phyloP scores from a whole-genome alignment of 2,797 vertebrate genomes.

The Xerus rutilus region DNA sequence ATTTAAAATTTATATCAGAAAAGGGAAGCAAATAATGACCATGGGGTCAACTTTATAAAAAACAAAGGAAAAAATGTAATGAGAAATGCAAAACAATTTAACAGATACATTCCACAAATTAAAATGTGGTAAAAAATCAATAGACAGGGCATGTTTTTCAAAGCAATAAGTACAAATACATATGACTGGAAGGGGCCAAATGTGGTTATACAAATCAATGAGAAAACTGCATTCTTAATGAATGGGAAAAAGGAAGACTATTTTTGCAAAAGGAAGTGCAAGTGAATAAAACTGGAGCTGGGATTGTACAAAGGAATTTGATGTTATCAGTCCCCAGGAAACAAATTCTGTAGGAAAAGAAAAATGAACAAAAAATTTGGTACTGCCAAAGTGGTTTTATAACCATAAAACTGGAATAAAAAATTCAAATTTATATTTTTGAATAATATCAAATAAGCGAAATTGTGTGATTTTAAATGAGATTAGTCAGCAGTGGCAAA shows the following conservation, averaged over 20 bases:
- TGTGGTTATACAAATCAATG: neutral
- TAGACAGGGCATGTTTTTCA: neutral
- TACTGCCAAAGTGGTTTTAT: neutral
- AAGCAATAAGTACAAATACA: neutral
- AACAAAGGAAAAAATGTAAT: neutral
- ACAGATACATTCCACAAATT: neutral
- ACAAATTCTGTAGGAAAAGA: neutral
- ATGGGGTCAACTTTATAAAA: neutral
- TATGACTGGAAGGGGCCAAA: neutral
- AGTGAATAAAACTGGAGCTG: neutral
- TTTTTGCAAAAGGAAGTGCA: neutral
- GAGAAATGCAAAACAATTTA: neutral
- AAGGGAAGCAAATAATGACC: neutral
- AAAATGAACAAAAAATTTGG: neutral
- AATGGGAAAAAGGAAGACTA: neutral
- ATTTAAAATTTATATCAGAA: neutral
- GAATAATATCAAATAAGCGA: neutral
- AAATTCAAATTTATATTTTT: neutral
- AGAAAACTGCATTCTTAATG: neutral
- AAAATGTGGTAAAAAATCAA: neutral
- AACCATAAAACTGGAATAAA: neutral
- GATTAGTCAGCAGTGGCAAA: neutral
- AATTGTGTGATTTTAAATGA: neutral
- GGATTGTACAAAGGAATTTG: neutral
- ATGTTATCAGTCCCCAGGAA: neutral